These are phyloP conservation scores for Himalopsyche anomala DNA, from an alignment of 2,888 invertebrate species.

Conservation along the genomic window DNA sequence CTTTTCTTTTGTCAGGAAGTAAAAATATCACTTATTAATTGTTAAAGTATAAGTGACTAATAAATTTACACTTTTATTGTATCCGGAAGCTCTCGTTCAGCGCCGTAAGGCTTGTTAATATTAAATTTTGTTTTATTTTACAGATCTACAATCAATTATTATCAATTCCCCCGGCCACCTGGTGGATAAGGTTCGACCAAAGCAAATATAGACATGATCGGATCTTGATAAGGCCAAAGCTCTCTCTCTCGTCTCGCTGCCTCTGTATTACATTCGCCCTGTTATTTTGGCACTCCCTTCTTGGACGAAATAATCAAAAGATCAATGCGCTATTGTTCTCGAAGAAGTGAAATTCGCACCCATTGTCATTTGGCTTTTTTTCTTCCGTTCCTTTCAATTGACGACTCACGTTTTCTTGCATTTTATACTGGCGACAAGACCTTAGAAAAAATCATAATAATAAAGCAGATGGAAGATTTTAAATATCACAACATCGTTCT, in stretches of 20 bases:
- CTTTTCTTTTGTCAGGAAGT: too few relatives aligned
- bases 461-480: slow-evolving; percentile 5
- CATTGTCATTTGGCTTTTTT: slow-evolving; percentile 12
- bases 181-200: slow-evolving; percentile 4
- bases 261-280: slow-evolving; percentile 31
- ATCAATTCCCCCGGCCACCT: slow-evolving; percentile 6
- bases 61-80: too few relatives aligned
- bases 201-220: slow-evolving; percentile 15
- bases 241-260: slow-evolving; percentile 1
- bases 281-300: slow-evolving; percentile 26
- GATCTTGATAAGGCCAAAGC: not conserved
- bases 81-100: too few relatives aligned
- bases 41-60: too few relatives aligned
- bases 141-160: not conserved
- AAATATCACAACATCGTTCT: not conserved
- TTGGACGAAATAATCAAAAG: slow-evolving; percentile 30
- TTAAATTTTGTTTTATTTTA: not conserved
- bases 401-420: slow-evolving; percentile 31
- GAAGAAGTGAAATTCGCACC: slow-evolving; percentile 34
- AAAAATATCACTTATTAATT: too few relatives aligned
- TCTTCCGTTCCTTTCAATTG: not conserved
- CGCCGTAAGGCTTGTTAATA: too few relatives aligned
- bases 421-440: slow-evolving; percentile 5
- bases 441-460: slow-evolving; percentile 2
- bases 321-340: slow-evolving; percentile 4